Conservation (phyloP, 2,113 vertebrate species). For the Climacteris rufus region DNA sequence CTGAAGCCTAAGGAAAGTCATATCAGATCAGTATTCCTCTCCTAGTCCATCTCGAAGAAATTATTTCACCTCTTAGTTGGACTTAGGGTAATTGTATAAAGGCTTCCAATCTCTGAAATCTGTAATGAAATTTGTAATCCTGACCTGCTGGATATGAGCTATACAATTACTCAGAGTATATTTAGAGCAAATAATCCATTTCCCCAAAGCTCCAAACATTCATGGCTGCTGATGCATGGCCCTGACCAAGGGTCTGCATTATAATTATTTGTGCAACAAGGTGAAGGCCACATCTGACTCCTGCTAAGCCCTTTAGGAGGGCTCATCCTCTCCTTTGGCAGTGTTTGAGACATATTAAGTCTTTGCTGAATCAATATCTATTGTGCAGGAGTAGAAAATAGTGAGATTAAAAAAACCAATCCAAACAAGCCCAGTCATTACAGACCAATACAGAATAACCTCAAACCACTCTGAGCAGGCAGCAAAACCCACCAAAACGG, state of each 20-base stretch:
- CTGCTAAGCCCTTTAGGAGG: slow-evolving; percentile 7
- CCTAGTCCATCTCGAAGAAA: slow-evolving; percentile 71
- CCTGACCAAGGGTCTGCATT: slow-evolving; percentile 42
- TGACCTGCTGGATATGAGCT: slow-evolving; percentile 77
- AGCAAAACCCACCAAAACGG: not conserved
- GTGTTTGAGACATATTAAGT: not conserved
- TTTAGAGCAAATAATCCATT: slow-evolving; percentile 74
- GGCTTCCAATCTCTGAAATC: slow-evolving; percentile 73
- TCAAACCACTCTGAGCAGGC: not conserved
- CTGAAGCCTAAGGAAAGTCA: slow-evolving; percentile 17
- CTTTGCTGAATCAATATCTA: not conserved
- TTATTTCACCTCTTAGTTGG: slow-evolving; percentile 72
- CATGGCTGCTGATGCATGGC: slow-evolving; percentile 43
- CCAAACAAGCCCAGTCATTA: not conserved
- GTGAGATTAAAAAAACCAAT: not conserved
- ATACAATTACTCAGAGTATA: slow-evolving; percentile 75
- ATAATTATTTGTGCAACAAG: slow-evolving; percentile 31
- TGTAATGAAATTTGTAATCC: slow-evolving; percentile 80
- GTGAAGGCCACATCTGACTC: slow-evolving; percentile 13
- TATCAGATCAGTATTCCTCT: not conserved
- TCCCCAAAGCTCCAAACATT: slow-evolving; percentile 64
- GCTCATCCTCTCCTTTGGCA: not conserved
- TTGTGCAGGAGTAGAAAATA: not conserved
- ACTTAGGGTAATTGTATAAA: slow-evolving; percentile 78
- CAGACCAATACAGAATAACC: not conserved